phyloP scores from a whole-genome alignment of 2,888 invertebrate species.

The Stenodema calcarata region DNA sequence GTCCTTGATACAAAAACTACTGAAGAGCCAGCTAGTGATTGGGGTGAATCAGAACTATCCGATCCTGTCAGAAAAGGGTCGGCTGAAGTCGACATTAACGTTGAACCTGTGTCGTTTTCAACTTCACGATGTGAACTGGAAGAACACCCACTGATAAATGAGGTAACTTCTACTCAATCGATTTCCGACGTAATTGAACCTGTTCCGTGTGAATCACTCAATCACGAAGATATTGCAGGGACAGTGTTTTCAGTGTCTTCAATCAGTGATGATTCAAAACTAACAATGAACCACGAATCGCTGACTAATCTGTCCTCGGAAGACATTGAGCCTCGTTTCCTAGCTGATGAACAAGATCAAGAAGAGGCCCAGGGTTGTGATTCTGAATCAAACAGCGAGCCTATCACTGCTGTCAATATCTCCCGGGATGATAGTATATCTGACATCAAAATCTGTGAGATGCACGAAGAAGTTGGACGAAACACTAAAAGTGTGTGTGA shows the following conservation, averaged over 20 bases:
- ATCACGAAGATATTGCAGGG: neutral
- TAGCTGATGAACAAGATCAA: neutral
- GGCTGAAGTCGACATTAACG: neutral
- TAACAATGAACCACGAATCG: neutral
- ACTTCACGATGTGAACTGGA: neutral
- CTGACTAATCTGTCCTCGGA: neutral
- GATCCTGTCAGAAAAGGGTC: slow-evolving; percentile 1
- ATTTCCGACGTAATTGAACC: neutral
- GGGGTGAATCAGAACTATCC: neutral
- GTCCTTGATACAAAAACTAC: neutral
- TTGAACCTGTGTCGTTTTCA: neutral
- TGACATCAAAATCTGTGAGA: slow-evolving; percentile 9
- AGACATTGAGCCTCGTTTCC: neutral
- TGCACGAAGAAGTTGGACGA: neutral
- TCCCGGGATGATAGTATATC: slow-evolving; percentile 58
- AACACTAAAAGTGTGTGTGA: neutral
- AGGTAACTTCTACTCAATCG: neutral
- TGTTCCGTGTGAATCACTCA: neutral
- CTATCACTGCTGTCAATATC: slow-evolving; percentile 59
- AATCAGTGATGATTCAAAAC: neutral
- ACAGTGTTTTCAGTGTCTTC: neutral
- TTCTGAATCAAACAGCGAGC: slow-evolving; percentile 49
- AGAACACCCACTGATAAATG: neutral
- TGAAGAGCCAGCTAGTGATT: neutral
- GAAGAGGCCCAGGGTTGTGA: neutral